Evolutionary conservation across 2,797 vertebrate species (phyloP).

Genomic region (Dromococcyx pavoninus): DNA sequence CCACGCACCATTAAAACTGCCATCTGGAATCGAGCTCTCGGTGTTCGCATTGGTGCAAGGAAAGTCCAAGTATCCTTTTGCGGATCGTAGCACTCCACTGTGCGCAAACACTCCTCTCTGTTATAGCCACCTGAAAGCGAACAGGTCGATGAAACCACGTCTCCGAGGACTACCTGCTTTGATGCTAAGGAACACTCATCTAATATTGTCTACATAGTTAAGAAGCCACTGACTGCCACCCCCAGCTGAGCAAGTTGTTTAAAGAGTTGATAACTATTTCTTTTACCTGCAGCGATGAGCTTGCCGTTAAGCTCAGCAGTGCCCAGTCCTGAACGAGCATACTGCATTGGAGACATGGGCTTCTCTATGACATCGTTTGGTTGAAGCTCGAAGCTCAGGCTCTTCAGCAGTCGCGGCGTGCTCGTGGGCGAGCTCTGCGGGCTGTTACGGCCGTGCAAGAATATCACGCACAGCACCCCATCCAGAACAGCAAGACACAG

Average conservation of each 20-base stretch:
- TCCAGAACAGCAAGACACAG: slow-evolving; percentile 97
- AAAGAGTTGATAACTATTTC: accelerated
- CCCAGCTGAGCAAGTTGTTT: accelerated
- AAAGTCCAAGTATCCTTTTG: slow-evolving; percentile 91
- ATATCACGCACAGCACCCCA: slow-evolving; percentile 92
- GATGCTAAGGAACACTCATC: accelerated
- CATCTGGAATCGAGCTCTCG: slow-evolving; percentile 98
- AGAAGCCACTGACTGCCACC: not conserved
- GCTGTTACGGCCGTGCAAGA: slow-evolving; percentile 94
- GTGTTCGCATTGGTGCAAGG: slow-evolving; percentile 94
- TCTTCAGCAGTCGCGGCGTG: slow-evolving; percentile 94
- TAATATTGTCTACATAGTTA: accelerated
- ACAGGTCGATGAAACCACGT: not conserved
- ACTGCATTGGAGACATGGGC: slow-evolving; percentile 93
- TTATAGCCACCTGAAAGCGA: slow-evolving; percentile 90
- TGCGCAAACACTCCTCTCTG: slow-evolving; percentile 95
- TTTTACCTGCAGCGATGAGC: slow-evolving; percentile 91
- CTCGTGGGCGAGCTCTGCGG: slow-evolving; percentile 93
- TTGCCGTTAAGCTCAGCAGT: slow-evolving; percentile 86
- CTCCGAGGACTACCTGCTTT: not conserved
- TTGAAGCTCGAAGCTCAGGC: slow-evolving; percentile 93
- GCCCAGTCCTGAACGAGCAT: slow-evolving; percentile 93
- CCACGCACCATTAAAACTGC: slow-evolving; percentile 90
- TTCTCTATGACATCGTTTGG: slow-evolving; percentile 85
- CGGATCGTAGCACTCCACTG: slow-evolving; percentile 95